A percentile compares a stretch with the other conserved stretches of the same genome.
Evolutionary conservation across 2,888 invertebrate species (phyloP).

Genomic region (Eulithis testata): DNA sequence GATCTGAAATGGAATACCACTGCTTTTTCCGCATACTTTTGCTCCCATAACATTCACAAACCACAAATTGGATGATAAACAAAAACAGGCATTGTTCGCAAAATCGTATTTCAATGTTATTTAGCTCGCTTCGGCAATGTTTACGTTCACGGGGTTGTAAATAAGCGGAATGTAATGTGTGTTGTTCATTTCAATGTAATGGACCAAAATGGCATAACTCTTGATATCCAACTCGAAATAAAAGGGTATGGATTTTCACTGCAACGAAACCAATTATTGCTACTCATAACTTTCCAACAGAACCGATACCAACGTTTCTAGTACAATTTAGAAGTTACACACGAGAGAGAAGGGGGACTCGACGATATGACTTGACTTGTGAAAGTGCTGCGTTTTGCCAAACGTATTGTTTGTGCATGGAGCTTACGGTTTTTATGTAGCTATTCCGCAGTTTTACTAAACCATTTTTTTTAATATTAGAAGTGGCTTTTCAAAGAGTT

Average conservation of each 20-base stretch:
- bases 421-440: not conserved
- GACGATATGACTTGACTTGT: too few species aligned
- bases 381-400: too few species aligned
- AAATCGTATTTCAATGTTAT: slow-evolving; percentile 32
- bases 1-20: not conserved
- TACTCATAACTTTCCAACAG: too few species aligned
- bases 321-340: too few species aligned
- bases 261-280: too few species aligned
- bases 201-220: not conserved
- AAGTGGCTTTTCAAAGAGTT: slow-evolving; percentile 1
- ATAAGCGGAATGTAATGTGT: slow-evolving; percentile 7
- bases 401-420: too few species aligned
- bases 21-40: slow-evolving; percentile 16
- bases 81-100: slow-evolving; percentile 31
- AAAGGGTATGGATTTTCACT: not conserved
- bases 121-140: slow-evolving; percentile 22
- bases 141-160: slow-evolving; percentile 13
- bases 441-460: not conserved
- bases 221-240: not conserved
- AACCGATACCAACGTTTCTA: too few species aligned
- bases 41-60: slow-evolving; percentile 31
- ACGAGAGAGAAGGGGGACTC: too few species aligned
- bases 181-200: slow-evolving; percentile 5
- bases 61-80: slow-evolving; percentile 33
- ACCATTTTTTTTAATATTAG: not conserved